phyloP scores from a whole-genome alignment of 2,888 invertebrate species.

The Stratiomys singularior region DNA sequence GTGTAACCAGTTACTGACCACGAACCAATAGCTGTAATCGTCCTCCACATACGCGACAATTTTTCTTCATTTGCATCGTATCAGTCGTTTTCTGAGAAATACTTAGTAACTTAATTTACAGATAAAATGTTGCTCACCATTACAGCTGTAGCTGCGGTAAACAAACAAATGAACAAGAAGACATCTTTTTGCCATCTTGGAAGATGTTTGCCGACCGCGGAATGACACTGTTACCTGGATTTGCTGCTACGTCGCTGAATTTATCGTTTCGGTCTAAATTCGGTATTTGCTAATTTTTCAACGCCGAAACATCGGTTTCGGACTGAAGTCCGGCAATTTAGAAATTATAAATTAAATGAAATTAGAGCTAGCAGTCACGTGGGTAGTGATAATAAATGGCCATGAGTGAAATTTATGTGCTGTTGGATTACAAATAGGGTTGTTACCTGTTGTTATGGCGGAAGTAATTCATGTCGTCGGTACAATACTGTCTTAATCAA shows the following conservation, averaged over 20 bases:
- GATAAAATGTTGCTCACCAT: slow-evolving; percentile 3
- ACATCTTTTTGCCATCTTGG: background rate
- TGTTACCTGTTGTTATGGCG: slow-evolving; percentile 22
- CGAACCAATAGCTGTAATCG: background rate
- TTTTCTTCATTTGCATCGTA: slow-evolving; percentile 5
- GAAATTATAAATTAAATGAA: slow-evolving; percentile 17
- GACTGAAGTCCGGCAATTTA: background rate
- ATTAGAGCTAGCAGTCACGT: slow-evolving; percentile 2
- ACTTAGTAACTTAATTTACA: slow-evolving; percentile 36
- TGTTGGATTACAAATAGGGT: slow-evolving; percentile 12
- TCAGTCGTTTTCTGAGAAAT: background rate
- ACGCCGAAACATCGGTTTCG: slow-evolving; percentile 4
- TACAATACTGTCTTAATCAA: slow-evolving; percentile 34
- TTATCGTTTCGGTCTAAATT: slow-evolving; percentile 1
- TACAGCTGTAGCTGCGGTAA: background rate
- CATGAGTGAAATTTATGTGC: slow-evolving; percentile 22
- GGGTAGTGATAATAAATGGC: slow-evolving; percentile 9
- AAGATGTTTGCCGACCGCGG: background rate
- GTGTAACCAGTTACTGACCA: slow-evolving; percentile 12
- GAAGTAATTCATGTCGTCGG: slow-evolving; percentile 9
- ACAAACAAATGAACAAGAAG: background rate
- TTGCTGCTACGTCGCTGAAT: background rate
- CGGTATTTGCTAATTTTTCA: background rate
- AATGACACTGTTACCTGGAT: background rate
- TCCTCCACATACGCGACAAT: background rate